Evolutionary conservation across 2,888 invertebrate genomes (phyloP).

Genomic region (Acanthopleura granulata): DNA sequence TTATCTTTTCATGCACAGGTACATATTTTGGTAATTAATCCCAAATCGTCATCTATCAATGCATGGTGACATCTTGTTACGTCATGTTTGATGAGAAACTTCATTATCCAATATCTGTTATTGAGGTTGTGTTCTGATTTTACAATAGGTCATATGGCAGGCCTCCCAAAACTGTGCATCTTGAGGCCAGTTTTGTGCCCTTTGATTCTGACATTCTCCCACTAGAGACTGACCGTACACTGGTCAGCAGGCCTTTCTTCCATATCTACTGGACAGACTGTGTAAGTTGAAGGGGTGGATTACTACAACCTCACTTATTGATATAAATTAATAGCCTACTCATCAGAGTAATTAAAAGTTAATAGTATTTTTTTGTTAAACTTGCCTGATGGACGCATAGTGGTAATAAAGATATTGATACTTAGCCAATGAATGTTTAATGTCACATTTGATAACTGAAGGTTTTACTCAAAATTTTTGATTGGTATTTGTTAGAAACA

Average conservation of each 20-base stretch:
- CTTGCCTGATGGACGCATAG: too few relatives aligned
- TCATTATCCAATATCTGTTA: background rate
- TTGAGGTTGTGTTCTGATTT: background rate
- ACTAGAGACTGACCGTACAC: conserved; percentile 78
- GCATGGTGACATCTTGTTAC: too few relatives aligned
- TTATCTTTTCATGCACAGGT: too few relatives aligned
- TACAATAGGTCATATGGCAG: conserved; percentile 81
- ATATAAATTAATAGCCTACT: background rate
- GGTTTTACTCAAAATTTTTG: too few relatives aligned
- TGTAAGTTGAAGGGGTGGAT: conserved; percentile 75
- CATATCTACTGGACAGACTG: conserved; percentile 97
- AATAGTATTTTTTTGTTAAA: too few relatives aligned
- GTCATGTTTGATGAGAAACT: too few relatives aligned
- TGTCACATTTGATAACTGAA: too few relatives aligned
- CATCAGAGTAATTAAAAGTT: background rate
- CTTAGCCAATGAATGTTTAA: too few relatives aligned
- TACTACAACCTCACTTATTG: background rate
- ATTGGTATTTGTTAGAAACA: background rate
- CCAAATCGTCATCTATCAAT: too few relatives aligned
- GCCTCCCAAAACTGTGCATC: conserved; percentile 82
- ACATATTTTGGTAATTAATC: too few relatives aligned
- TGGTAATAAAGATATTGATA: too few relatives aligned
- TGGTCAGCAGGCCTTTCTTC: conserved; percentile 89
- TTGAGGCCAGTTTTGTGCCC: conserved; percentile 85
- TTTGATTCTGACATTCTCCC: conserved; percentile 82